A percentile compares a stretch with the other conserved stretches of the same genome.
phyloP scores from a whole-genome alignment of 2,797 vertebrate species.

The Lithobates sylvaticus region DNA sequence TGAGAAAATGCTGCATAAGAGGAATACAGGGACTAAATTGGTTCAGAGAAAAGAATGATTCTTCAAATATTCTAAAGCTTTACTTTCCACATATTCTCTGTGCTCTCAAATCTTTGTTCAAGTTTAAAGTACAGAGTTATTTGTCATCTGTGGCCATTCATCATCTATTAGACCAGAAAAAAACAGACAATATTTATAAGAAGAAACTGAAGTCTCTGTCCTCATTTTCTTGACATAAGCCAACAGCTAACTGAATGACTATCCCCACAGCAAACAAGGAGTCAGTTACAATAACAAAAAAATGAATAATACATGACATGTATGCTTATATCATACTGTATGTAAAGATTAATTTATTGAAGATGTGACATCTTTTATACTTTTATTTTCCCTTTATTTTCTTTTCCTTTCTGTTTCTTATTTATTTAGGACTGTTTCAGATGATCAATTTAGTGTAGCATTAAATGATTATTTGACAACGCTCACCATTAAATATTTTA shows the following conservation, averaged over 20 bases:
- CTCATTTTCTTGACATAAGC: slow-evolving; percentile 5
- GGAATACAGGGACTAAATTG: not conserved
- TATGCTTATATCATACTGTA: not conserved
- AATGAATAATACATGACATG: slow-evolving; percentile 10
- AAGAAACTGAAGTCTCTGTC: not conserved
- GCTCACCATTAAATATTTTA: not conserved
- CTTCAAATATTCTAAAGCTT: not conserved
- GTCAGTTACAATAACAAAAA: slow-evolving; percentile 9
- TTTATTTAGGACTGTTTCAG: not conserved
- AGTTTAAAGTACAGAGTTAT: not conserved
- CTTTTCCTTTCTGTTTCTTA: not conserved
- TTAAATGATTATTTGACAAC: not conserved
- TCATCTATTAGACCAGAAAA: slow-evolving; percentile 4
- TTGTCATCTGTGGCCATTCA: slow-evolving; percentile 1
- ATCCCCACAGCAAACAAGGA: not conserved
- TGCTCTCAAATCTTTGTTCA: not conserved
- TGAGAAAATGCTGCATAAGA: too few relatives aligned
- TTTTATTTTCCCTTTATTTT: not conserved
- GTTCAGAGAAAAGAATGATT: not conserved
- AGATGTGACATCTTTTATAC: not conserved
- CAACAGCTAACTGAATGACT: not conserved
- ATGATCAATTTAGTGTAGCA: not conserved
- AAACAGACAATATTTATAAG: slow-evolving; percentile 6
- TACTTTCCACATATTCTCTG: not conserved
- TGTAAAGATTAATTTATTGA: not conserved